Evolutionary conservation across 2,888 invertebrate species (phyloP).

Genomic region (Helobdella robusta): DNA sequence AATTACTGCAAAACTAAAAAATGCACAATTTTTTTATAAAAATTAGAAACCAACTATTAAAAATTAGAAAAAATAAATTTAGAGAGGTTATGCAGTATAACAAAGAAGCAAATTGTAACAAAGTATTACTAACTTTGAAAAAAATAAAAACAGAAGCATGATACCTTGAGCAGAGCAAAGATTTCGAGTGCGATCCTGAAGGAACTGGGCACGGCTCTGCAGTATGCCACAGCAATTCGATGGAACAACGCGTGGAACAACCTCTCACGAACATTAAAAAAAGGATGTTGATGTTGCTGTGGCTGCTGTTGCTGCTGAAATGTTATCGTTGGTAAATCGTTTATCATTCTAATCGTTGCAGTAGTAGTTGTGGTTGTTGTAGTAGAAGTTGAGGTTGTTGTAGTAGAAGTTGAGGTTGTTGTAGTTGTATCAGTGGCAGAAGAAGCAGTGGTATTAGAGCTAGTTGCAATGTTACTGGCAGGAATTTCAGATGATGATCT

Average conservation of each 20-base stretch:
- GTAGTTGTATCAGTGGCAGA: too few species aligned
- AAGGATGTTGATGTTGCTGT: slow-evolving; percentile 40
- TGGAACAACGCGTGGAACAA: slow-evolving; percentile 87
- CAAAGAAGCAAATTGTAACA: not conserved
- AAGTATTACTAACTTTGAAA: not conserved
- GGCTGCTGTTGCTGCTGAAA: not conserved
- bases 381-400: not conserved
- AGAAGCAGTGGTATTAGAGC: too few species aligned
- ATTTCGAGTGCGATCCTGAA: slow-evolving; percentile 74
- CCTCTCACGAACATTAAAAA: slow-evolving; percentile 65
- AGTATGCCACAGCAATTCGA: slow-evolving; percentile 81
- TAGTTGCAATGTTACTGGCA: too few species aligned
- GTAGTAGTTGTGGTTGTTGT: not conserved
- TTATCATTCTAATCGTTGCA: not conserved
- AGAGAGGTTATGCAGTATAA: too few species aligned
- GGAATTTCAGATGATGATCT: too few species aligned
- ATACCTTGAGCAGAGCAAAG: slow-evolving; percentile 66
- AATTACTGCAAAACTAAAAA: too few species aligned
- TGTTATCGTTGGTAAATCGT: not conserved
- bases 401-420: not conserved
- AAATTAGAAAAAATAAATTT: too few species aligned
- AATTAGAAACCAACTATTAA: too few species aligned
- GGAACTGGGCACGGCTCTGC: slow-evolving; percentile 72
- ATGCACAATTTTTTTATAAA: not conserved
- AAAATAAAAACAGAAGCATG: not conserved